Conservation (phyloP, 2,888 invertebrate genomes). For the Cerceris rybyensis region DNA sequence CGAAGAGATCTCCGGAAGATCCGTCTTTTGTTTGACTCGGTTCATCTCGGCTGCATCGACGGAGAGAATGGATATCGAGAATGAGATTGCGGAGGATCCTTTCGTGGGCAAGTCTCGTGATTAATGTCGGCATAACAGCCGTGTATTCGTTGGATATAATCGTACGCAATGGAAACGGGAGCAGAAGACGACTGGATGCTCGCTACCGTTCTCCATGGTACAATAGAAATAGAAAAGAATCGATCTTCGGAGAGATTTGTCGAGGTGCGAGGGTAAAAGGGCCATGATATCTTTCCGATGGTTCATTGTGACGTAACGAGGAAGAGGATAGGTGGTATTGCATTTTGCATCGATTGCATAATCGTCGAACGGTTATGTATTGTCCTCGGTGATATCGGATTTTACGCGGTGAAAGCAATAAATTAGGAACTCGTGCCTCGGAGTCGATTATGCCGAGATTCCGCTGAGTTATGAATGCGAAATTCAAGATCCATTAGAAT, state of each 20-base stretch:
- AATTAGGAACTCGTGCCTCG: background rate
- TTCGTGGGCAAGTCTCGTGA: constrained; percentile 47
- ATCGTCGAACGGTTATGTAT: no score
- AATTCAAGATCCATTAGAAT: background rate
- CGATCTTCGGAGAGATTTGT: background rate
- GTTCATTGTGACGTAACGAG: no score
- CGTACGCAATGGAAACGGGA: constrained; percentile 31
- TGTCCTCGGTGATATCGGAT: no score
- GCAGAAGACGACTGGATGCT: constrained; percentile 31
- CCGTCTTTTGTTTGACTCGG: constrained; percentile 33
- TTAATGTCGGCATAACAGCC: constrained; percentile 54
- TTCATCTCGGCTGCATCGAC: constrained; percentile 33
- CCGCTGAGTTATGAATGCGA: background rate
- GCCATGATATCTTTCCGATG: no score
- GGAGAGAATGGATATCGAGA: constrained; percentile 41
- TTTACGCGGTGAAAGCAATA: background rate
- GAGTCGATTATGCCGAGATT: background rate
- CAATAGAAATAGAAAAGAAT: background rate
- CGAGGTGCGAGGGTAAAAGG: no score
- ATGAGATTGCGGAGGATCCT: constrained; percentile 54
- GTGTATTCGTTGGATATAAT: constrained; percentile 49
- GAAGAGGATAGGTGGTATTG: no score
- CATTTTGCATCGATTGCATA: no score
- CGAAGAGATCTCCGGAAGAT: constrained; percentile 52
- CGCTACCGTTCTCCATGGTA: constrained; percentile 1